Base-by-base conservation (phyloP, 2,797 vertebrate species). In the Austrolebias charrua region DNA sequence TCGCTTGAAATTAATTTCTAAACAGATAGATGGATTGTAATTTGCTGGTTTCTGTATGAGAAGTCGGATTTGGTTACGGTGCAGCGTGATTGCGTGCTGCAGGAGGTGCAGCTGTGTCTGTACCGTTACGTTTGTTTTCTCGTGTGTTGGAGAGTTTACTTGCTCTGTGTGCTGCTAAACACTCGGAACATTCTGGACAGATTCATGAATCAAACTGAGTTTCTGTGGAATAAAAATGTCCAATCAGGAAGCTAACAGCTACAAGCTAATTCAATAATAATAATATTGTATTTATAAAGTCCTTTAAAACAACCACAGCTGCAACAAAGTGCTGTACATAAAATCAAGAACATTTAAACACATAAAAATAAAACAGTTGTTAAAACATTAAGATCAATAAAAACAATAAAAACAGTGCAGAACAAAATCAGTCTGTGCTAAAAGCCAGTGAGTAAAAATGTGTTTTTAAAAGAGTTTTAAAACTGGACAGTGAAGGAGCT, bases 1-100 rank as follows among this genome's bases (percentile, higher is more conserved):
- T 76, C 59, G 49, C 46, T 72, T 84, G 74, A 74, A 85, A 79
- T 84, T 76, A 67, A 86, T 83, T 85, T 82, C 74, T 72, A 47
- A 44, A 62, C 58, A 4, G 64, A 74, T 31, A 35, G 66, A 60
- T 15, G 13, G 76, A 61, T 59, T 62, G 66, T 76, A 75, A 78
- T 83, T 79, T 60, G 52, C 33, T 46, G 52, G 29, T 53, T 78
- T 73, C 55, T 60, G 60, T 52, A 31, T 65, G 71, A 61, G 81
- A 66, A 76, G 84, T 86, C 76, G 75, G 63, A 78, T 75, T 75
- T 66, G 61, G 75, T 73, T 80, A 72, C 46, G 24, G 66, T 42
- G 4, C 44, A 73, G 66, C 77, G 76, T 79, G 50, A 83, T 81
- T 75, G 61, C 4, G 8, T 74, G 58, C 65, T 68, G 35, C 8